Evolutionary conservation across 2,113 vertebrate species (phyloP).

Genomic region (Mus spicilegus): DNA sequence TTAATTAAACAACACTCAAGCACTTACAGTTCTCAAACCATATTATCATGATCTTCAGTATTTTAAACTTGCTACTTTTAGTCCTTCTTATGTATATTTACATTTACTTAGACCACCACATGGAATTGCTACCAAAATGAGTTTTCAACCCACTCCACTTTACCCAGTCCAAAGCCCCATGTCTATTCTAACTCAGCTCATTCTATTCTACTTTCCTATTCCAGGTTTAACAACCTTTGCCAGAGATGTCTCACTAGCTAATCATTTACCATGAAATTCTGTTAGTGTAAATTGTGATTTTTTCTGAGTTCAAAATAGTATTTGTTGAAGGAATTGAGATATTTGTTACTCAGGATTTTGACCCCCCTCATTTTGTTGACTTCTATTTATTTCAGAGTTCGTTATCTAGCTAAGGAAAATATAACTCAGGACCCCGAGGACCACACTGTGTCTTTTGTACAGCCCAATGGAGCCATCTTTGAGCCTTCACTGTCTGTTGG

Average conservation of each 20-base stretch:
- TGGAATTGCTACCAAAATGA: background rate
- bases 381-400: slow-evolving; percentile 87
- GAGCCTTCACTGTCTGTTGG: slow-evolving; percentile 91
- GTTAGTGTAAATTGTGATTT: background rate
- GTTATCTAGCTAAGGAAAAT: slow-evolving; percentile 92
- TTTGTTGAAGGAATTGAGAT: slow-evolving; percentile 2
- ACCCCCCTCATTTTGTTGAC: background rate
- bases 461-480: slow-evolving; percentile 90
- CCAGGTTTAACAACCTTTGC: background rate
- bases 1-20: background rate
- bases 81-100: background rate
- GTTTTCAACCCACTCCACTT: background rate
- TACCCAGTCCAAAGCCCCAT: too few species aligned
- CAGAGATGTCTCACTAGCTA: background rate
- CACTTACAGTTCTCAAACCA: background rate
- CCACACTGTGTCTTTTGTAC: slow-evolving; percentile 88
- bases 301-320: background rate
- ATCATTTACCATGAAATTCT: background rate
- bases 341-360: background rate
- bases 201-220: background rate
- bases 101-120: background rate
- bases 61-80: background rate
- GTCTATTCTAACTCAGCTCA: background rate
- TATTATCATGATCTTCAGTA: accelerated
- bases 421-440: slow-evolving; percentile 84